A percentile compares a stretch with the other conserved stretches of the same genome.
These are phyloP conservation scores for Tolmerus cingulatus DNA, from an alignment of 2,888 invertebrate genomes.

Conservation along the genomic window DNA sequence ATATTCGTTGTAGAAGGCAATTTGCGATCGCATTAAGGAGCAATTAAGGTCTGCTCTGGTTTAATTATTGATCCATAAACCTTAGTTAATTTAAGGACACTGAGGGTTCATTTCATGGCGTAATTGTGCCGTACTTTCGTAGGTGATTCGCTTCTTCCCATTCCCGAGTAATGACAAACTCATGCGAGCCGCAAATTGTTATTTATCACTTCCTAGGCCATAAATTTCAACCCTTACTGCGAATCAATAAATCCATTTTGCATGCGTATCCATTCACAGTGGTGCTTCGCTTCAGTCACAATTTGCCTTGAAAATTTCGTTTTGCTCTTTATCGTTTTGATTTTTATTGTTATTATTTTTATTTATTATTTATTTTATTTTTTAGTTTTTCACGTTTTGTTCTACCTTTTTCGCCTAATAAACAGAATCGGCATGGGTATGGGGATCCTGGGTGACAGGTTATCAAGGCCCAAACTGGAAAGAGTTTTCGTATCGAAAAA, in stretches of 20 bases:
- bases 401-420: neutral
- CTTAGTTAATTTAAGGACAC: neutral
- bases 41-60: neutral
- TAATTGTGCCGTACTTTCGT: neutral
- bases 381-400: neutral
- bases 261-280: neutral
- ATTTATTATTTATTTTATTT: neutral
- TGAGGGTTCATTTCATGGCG: neutral
- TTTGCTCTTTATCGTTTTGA: neutral
- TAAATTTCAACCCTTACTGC: conserved; percentile 24
- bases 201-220: conserved; percentile 31
- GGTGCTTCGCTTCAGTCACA: neutral
- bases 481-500: conserved; percentile 39
- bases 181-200: conserved; percentile 38
- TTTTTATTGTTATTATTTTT: neutral
- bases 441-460: conserved; percentile 17
- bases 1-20: neutral
- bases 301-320: conserved; percentile 18
- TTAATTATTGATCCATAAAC: conserved; percentile 22
- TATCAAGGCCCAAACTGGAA: conserved; percentile 41
- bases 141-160: neutral
- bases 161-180: conserved; percentile 19
- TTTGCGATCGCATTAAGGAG: neutral
- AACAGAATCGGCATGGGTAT: neutral
- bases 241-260: conserved; percentile 37